Percentiles rank a stretch among this genome's conserved stretches.
These are phyloP conservation scores for Branchellion lobata DNA, from an alignment of 2,888 invertebrate genomes.

Conservation along the genomic window DNA sequence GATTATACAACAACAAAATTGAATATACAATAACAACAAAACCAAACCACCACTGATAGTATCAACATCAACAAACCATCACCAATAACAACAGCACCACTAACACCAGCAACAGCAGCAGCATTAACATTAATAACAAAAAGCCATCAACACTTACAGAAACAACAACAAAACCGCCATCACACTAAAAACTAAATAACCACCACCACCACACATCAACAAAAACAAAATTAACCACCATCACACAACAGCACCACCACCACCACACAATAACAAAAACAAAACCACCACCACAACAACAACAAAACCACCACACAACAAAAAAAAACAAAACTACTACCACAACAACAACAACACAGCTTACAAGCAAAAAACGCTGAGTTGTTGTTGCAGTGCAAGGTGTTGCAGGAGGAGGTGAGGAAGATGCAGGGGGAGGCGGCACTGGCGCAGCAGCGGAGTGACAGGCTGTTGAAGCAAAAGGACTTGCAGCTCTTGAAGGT, in stretches of 20 bases:
- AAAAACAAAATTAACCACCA: no score
- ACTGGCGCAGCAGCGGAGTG: neutral
- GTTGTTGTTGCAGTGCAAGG: neutral
- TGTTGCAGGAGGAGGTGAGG: neutral
- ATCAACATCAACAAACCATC: no score
- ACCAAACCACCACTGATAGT: no score
- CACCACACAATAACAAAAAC: slow-evolving; percentile 1
- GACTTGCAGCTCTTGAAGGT: neutral
- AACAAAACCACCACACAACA: slow-evolving; percentile 5
- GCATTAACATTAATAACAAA: no score
- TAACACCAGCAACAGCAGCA: no score
- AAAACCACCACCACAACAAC: neutral
- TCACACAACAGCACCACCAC: neutral
- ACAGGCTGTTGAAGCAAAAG: neutral
- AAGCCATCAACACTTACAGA: no score
- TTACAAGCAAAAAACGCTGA: neutral
- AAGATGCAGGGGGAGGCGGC: neutral
- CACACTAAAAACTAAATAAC: neutral
- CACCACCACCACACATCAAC: no score
- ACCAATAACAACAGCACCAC: no score
- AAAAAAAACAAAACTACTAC: neutral
- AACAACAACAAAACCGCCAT: no score
- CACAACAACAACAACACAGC: neutral
- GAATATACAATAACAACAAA: no score
- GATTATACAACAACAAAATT: no score